Base-by-base conservation (phyloP, 2,888 invertebrate genomes). In the Hirtodrosophila duncani region DNA sequence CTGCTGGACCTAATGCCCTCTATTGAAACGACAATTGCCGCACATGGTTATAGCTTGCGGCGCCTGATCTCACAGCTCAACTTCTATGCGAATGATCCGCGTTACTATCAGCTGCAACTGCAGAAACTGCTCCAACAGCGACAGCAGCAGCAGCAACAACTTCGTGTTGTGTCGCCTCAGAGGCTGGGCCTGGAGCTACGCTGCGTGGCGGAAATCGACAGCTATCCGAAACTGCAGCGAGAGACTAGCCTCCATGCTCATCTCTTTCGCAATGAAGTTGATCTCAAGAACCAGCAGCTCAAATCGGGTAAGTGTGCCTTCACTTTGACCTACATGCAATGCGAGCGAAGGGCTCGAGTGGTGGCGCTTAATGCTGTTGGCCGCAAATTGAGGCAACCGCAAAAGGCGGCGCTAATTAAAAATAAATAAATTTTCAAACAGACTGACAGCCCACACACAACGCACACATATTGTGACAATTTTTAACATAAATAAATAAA, bases 161-260 rank as follows among this genome's bases (percentile, higher is more conserved):
- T 18, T 2, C 50, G 62, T 1, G 16, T 49, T n/a, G 26, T 44
- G 2, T 36, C 53, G 1, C 75, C 72, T 5, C 48, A 52, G 3
- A 65, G 75, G 0, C 50, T 78, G 2, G 67, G 64, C 3, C 63
- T 86, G 4, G 69, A 80, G 23, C 52, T 86, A 30, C 84, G 83
- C 29, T 86, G 86, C 42, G 70, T 85, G 38, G 85, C 85, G 2
- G 86, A 86, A 51, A 84, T 86, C 39, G 82, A 81, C 31, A 69
- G 79, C 4, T 82, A 84, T 53, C 82, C 85, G 3, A 66, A 79
- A 14, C 52, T 84, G 24, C 70, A 60, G 7, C 65, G 85, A 1
- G 85, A 85, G 56, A 70, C 75, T 8, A 68, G 56, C 2, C 46
- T 79, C 42, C 80, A 63, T 16, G 84, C 85, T 20, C 58, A 70